phyloP scores from a whole-genome alignment of 2,888 invertebrate species.

The Stenurella melanura region DNA sequence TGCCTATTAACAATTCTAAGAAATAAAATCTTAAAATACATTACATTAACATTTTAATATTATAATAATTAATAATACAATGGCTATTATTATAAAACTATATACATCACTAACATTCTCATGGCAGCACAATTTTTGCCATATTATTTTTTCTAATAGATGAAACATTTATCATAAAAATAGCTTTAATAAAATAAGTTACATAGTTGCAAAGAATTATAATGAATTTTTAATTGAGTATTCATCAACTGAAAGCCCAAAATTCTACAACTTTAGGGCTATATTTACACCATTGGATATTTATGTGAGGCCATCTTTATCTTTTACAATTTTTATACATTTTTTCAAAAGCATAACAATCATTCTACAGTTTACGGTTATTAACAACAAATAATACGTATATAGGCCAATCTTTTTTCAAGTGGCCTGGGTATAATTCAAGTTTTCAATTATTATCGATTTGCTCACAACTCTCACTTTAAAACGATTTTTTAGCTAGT shows the following conservation, averaged over 20 bases:
- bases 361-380: conserved; percentile 58
- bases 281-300: conserved; percentile 49
- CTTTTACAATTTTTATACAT: conserved; percentile 43
- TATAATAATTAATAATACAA: conserved; percentile 63
- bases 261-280: conserved; percentile 41
- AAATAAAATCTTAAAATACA: conserved; percentile 65
- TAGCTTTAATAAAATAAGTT: conserved; percentile 61
- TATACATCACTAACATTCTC: conserved; percentile 67
- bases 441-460: conserved; percentile 36
- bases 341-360: conserved; percentile 59
- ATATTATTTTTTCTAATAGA: conserved; percentile 56
- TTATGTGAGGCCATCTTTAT: conserved; percentile 55
- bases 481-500: not conserved
- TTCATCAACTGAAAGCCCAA: conserved; percentile 53
- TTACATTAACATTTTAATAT: conserved; percentile 61
- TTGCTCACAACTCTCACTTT: conserved; percentile 50
- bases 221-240: conserved; percentile 55
- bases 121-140: conserved; percentile 55
- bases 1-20: conserved; percentile 68
- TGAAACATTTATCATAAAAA: conserved; percentile 63
- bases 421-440: conserved; percentile 53
- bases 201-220: conserved; percentile 56
- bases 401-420: conserved; percentile 58
- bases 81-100: conserved; percentile 69
- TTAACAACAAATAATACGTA: conserved; percentile 58